Base-by-base conservation (phyloP, 2,113 vertebrate species). In the Pygoscelis antarcticus region DNA sequence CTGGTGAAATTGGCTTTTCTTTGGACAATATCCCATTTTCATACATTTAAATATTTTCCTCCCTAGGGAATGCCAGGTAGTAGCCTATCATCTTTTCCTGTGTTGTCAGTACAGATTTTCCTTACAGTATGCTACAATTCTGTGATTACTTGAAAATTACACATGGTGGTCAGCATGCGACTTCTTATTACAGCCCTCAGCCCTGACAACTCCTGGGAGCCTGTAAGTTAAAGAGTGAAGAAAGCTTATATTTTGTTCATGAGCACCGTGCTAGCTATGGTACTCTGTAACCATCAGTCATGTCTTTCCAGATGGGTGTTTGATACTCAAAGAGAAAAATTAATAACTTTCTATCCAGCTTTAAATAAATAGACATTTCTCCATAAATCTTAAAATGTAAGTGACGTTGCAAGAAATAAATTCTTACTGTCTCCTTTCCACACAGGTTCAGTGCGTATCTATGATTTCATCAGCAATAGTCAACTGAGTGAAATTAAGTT, bases 401-500 rank as follows among this genome's bases (percentile, higher is more conserved):
- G 51, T 52, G 34, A 54, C 1, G 1, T 25, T 76, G 14, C 57
- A 92, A 47, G 36, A 70, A 74, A 60, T 71, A 17, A 70, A 54
- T 86, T 51, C 60, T 71, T 83, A 11, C 32, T 89, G 47, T 91
- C 57, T 88, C n/a, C 26, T 96, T 90, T 90, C 52, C 52, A 52
- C 87, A 11, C 96, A 99, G 99, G 98, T n/a, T 98, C 98, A 29
- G 96, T 99, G 58, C 98, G 98, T 93, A 96, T 99, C 90, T 99
- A 99, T 98, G 99, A 99, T 97, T 99, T 99, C 94, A 84, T 99
- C 89, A 96, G 98, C 47, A 98, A 99, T 89, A 96, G 26, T 44
- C 98, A 98, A 55, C 69, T 99, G 96, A 90, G 97, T 42, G 88
- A 93, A 66, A 98, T 97, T 77, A 98, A 97, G 68, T 99, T 99